Base-by-base conservation (phyloP, 2,797 vertebrate species). In the Sphenodon punctatus region DNA sequence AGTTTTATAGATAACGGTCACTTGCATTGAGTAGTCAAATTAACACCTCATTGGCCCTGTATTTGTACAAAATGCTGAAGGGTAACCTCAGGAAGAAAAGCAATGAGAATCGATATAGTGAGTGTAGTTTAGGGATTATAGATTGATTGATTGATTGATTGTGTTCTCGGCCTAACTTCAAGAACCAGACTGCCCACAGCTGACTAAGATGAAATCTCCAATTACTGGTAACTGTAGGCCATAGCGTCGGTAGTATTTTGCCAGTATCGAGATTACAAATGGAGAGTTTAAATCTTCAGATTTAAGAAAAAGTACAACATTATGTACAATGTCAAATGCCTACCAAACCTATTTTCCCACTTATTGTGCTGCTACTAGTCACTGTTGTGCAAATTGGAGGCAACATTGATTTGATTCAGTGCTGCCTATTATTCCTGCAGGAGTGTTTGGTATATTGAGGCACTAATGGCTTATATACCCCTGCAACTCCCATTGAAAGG, bases 181-280 rank as follows among this genome's bases (percentile, higher is more conserved):
- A 39, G 65, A 61, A 64, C 80, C 84, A 45, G 72, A 53, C 2
- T 43, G 91, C 94, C 87, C 53, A 55, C 71, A 92, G 93, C 92
- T 93, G 94, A 95, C 92, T 77, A 89, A 93, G 94, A 95, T 94
- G 75, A 88, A 95, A 88, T 86, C 85, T 65, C 81, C 88, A 64
- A 85, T 92, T 76, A 68, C 89, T 30, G 84, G 73, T 87, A 63
- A 68, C 82, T 7, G n/a, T 30, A 49, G 90, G 93, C 82, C 80
- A 46, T 80, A 51, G 78, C 22, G 65, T 70, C 48, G 2, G 0
- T 14, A 14, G 30, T 67, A 67, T 27, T 69, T 65, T 48, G 27
- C 0, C 1, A 65, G 71, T 27, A 72, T 13, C 0, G 5, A 42
- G 80, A 55, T 23, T 1, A 41, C 46, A n/a, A n/a, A 23, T 12